Evolutionary conservation across 1,140 invertebrate genomes (phyloP).

Genomic region (Oryctes rhinoceros): DNA sequence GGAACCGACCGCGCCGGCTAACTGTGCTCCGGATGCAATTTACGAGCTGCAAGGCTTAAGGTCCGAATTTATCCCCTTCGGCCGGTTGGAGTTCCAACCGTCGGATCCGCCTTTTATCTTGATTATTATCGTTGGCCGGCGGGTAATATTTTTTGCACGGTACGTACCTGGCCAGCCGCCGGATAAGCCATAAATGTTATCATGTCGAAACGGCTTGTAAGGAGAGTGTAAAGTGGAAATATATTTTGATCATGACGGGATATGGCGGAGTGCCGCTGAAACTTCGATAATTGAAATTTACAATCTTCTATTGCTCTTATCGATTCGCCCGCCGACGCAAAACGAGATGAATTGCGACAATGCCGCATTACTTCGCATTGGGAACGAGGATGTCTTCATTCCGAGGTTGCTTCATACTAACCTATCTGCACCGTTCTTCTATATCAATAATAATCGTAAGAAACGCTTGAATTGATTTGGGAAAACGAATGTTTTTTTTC

Average conservation of each 20-base stretch:
- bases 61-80: conserved; percentile 12
- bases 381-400: too few species aligned
- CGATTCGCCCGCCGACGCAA: too few species aligned
- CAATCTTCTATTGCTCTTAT: background rate
- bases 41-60: conserved; percentile 33
- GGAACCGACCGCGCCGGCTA: background rate
- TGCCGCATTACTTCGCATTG: too few species aligned
- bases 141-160: conserved; percentile 11
- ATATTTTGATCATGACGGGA: conserved; percentile 19
- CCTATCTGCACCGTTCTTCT: too few species aligned
- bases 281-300: conserved; percentile 33
- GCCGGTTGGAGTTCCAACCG: background rate
- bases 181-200: conserved; percentile 30
- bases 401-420: too few species aligned
- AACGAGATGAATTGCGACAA: too few species aligned
- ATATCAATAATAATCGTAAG: too few species aligned
- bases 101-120: conserved; percentile 27
- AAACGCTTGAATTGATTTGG: too few species aligned
- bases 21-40: conserved; percentile 13
- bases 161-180: background rate
- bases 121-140: background rate
- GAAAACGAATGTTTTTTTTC: too few species aligned
- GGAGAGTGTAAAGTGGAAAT: conserved; percentile 31
- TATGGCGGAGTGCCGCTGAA: background rate
- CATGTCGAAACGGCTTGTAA: conserved; percentile 21